A percentile compares a stretch with the other conserved stretches of the same genome.
phyloP scores from a whole-genome alignment of 2,888 invertebrate species.

The Scelioninae gen. 2 region DNA sequence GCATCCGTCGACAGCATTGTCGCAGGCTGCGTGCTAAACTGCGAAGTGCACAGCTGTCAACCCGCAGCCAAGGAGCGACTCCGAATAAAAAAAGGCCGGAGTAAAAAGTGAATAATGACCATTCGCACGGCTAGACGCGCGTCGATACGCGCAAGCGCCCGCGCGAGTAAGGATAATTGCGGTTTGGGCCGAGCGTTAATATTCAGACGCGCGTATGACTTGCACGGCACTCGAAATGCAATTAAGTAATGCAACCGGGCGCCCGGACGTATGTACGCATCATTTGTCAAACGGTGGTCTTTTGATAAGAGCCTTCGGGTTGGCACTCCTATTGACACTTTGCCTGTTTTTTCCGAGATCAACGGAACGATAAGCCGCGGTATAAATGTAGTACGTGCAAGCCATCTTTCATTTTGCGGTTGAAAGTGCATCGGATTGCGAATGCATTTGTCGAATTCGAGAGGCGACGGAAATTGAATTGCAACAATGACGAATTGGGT shows the following conservation, averaged over 20 bases:
- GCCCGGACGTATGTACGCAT: slow-evolving; percentile 40
- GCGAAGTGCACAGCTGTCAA: slow-evolving; percentile 70
- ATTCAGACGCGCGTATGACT: slow-evolving; percentile 39
- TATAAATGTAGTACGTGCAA: no score
- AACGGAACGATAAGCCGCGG: no score
- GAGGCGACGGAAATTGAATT: no score
- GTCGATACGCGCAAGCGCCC: slow-evolving; percentile 27
- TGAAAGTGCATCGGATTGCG: no score
- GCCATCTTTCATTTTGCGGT: no score
- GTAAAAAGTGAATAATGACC: slow-evolving; percentile 67
- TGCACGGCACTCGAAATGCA: slow-evolving; percentile 41
- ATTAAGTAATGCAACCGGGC: slow-evolving; percentile 53
- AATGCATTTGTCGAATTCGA: no score
- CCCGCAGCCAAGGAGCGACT: slow-evolving; percentile 71
- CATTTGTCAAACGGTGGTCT: slow-evolving; percentile 26
- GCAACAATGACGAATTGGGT: no score
- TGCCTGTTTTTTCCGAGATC: not conserved
- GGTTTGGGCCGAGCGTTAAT: slow-evolving; percentile 25
- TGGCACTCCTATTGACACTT: slow-evolving; percentile 25
- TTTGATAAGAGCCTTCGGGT: slow-evolving; percentile 11
- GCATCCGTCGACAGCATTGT: slow-evolving; percentile 63
- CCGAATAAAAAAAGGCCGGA: slow-evolving; percentile 66
- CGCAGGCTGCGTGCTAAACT: slow-evolving; percentile 61
- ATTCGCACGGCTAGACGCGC: slow-evolving; percentile 39
- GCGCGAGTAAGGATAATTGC: not conserved